Percentiles rank a stretch among this genome's conserved stretches.
phyloP scores from a whole-genome alignment of 2,888 invertebrate species.

The Holacanthella duospinosa region DNA sequence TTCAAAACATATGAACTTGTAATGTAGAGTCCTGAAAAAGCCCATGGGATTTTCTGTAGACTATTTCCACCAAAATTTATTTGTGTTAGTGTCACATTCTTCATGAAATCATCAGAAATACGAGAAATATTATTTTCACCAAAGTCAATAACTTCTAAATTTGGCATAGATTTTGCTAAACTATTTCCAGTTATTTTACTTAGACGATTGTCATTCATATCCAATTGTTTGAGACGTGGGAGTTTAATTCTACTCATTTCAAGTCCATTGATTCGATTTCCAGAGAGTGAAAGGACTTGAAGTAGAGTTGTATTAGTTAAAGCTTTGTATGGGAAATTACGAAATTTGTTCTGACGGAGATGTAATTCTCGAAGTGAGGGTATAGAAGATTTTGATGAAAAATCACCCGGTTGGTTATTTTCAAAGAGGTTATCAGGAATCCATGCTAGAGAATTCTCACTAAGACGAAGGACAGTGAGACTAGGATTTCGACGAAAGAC shows the following conservation, averaged over 20 bases:
- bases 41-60: conserved; percentile 67
- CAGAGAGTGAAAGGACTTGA: conserved; percentile 51
- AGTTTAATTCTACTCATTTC: conserved; percentile 68
- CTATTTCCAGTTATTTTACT: conserved; percentile 52
- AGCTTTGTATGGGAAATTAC: conserved; percentile 67
- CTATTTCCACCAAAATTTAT: conserved; percentile 68
- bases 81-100: conserved; percentile 55
- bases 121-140: conserved; percentile 64
- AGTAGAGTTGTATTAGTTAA: conserved; percentile 63
- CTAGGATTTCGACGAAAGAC: conserved; percentile 68
- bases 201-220: conserved; percentile 63
- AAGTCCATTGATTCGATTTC: conserved; percentile 47
- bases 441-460: conserved; percentile 56
- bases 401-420: conserved; percentile 1
- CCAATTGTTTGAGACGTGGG: conserved; percentile 60
- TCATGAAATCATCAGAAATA: conserved; percentile 67
- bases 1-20: conserved; percentile 60
- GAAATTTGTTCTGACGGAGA: conserved; percentile 60
- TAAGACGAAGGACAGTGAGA: conserved; percentile 60
- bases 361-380: conserved; percentile 57
- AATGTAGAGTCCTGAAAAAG: conserved; percentile 63
- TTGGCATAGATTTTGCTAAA: conserved; percentile 63
- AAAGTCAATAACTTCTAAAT: conserved; percentile 61
- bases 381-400: conserved; percentile 2
- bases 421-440: conserved; percentile 63